A percentile compares a stretch with the other conserved stretches of the same genome.
Evolutionary conservation across 1,140 invertebrate species (phyloP).

Genomic region (Aradophagus sp.): DNA sequence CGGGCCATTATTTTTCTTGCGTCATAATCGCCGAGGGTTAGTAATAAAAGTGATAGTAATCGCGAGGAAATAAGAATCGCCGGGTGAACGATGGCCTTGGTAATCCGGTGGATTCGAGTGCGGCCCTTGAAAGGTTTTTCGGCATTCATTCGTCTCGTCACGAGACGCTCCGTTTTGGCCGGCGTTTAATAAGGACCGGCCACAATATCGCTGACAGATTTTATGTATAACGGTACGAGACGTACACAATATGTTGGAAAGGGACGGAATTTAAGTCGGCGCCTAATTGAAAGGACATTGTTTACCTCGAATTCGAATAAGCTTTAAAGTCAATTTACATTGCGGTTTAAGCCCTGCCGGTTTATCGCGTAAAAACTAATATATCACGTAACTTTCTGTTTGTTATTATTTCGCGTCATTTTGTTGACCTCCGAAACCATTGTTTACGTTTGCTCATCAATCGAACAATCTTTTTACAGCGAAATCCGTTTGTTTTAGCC

Average conservation of each 20-base stretch:
- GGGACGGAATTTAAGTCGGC: slow-evolving; percentile 15
- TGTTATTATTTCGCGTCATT: too few relatives aligned
- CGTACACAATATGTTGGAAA: slow-evolving; percentile 29
- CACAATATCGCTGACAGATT: slow-evolving; percentile 43
- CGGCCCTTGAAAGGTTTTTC: slow-evolving; percentile 10
- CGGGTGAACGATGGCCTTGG: slow-evolving; percentile 14
- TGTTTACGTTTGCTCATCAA: background rate
- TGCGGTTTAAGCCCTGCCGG: background rate
- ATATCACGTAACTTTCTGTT: slow-evolving; percentile 9
- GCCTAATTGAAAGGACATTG: slow-evolving; percentile 28
- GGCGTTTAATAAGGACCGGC: slow-evolving; percentile 21
- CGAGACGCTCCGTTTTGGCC: too few relatives aligned
- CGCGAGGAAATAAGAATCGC: slow-evolving; percentile 26
- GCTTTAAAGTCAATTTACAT: slow-evolving; percentile 25
- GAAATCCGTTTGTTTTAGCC: slow-evolving; percentile 16
- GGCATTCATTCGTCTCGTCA: slow-evolving; percentile 9
- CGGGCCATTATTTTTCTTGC: slow-evolving; percentile 14
- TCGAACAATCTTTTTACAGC: background rate
- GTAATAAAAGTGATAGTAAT: slow-evolving; percentile 38
- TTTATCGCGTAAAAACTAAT: slow-evolving; percentile 3
- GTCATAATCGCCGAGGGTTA: slow-evolving; percentile 27
- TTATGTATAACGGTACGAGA: slow-evolving; percentile 33
- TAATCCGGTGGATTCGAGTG: slow-evolving; percentile 18
- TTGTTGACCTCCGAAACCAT: slow-evolving; percentile 5
- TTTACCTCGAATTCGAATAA: slow-evolving; percentile 24